Base-by-base conservation (phyloP, 2,113 vertebrate genomes). In the Phasianus colchicus region DNA sequence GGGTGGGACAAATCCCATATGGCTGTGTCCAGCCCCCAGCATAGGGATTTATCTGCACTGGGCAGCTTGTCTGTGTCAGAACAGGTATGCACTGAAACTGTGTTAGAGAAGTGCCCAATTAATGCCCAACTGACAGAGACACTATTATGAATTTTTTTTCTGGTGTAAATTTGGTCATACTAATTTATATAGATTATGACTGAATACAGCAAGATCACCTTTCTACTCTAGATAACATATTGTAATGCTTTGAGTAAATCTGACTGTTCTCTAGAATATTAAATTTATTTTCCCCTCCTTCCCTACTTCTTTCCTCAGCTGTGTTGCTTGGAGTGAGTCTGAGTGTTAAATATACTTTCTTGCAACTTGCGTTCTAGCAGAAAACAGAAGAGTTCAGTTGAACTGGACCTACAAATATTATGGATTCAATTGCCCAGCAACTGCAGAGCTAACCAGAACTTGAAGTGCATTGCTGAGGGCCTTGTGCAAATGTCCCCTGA, bases 151-250 rank as follows among this genome's bases (percentile, higher is more conserved):
- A 54, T 30, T 7, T 73, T 30, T 30, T 9, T 73, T 54, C 10
- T 82, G 29, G 42, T 73, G 25, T 61, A 43, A 45, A 50, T 25
- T 73, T 40, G n/a, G 8, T 57, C 19, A 1, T 52, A 8, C 2
- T 67, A 50, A 82, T 11, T 76, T 55, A 10, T 34, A 1, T 13
- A 50, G 22, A 14, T 60, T 21, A 27, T 86, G 38, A 32, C 9
- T 47, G 38, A 67, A 32, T 12, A 36, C 1, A 6, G 18, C 2
- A 36, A 52, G 63, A 85, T 22, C 48, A 40, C 3, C 3, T 7
- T 7, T 1, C 83, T 63, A 10, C 4, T 2, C 6, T 71, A 38
- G 10, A 10, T 40, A 9, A 14, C 1, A 0, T 82, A 3, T 73
- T 85, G 67, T 61, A 54, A 29, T 65, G 15, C n/a, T 83, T 42